phyloP scores from a whole-genome alignment of 2,888 invertebrate genomes.

The Folsomia manolachei region DNA sequence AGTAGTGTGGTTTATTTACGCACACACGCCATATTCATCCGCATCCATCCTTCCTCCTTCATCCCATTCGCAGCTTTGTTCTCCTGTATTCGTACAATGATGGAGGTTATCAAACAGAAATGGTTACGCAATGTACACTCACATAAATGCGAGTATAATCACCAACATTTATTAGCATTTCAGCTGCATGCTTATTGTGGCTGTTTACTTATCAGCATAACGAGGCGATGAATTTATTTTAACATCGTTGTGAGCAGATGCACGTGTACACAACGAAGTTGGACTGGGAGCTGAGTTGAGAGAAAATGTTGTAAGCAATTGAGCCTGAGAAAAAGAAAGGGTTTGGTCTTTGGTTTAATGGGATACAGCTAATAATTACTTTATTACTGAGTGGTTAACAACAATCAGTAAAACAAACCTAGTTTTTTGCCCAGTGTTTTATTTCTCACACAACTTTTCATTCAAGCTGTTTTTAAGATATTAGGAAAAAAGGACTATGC shows the following conservation, averaged over 20 bases:
- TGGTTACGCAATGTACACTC: background rate
- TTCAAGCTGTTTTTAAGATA: background rate
- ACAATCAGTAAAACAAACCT: background rate
- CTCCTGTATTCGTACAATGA: background rate
- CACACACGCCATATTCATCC: conserved; percentile 5
- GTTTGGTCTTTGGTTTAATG: background rate
- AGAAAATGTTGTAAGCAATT: background rate
- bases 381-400: background rate
- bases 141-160: background rate
- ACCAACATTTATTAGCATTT: background rate
- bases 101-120: background rate
- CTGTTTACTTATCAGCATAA: too few relatives aligned
- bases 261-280: background rate
- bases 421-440: background rate
- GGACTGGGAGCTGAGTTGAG: too few relatives aligned
- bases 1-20: conserved; percentile 1
- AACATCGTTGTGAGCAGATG: background rate
- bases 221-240: background rate
- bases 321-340: background rate
- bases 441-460: background rate
- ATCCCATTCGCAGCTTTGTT: background rate
- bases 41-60: background rate
- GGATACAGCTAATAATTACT: background rate
- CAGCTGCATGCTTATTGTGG: too few relatives aligned
- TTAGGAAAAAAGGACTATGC: background rate